Base-by-base conservation (phyloP, 1,140 invertebrate genomes). In the Zaprionus capensis region DNA sequence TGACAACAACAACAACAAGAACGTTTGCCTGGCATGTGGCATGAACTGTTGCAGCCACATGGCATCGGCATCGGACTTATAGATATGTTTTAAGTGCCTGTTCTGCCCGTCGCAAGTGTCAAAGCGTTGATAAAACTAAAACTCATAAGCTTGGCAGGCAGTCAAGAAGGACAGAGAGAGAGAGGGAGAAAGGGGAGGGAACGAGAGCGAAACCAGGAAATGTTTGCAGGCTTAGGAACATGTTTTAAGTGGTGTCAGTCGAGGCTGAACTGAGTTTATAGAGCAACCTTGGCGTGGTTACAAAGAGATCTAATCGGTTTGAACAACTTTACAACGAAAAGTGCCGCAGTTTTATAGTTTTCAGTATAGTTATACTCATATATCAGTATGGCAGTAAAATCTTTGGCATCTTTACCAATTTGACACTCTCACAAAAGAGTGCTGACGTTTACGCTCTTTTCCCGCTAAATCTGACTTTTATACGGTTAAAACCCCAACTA, bases 41-140 rank as follows among this genome's bases (percentile, higher is more conserved):
- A 76, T 71, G 26, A 59, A 71, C 41, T 65, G 70, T 55, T 58
- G 69, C 57, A 62, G 74, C 63, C 62, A 77, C 74, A 86, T 79
- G 80, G 57, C 80, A 80, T 75, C 76, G 56, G 69, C 77, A 80
- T 22, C 20, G 44, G 65, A 66, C 55, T 65, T 77, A 69, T 77
- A 80, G 76, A 73, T 78, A 79, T 76, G 68, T 75, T 78, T 78
- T 71, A 71, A 78, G 78, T 78, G 78, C 66, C 58, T 36, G 76
- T 71, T 80, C 70, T 67, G 80, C 57, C 77, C 67, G 76, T 86
- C 72, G 41, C 77, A 82, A 74, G 76, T 87, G 83, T 84, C 83
- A 75, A 82, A 61, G 57, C 74, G 74, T 78, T 84, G 83, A 81
- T 87, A 88, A 72, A 80, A 76, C 69, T 76, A 44, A 67, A 76